Conservation (phyloP, 2,797 vertebrate genomes). For the Falco berigora region DNA sequence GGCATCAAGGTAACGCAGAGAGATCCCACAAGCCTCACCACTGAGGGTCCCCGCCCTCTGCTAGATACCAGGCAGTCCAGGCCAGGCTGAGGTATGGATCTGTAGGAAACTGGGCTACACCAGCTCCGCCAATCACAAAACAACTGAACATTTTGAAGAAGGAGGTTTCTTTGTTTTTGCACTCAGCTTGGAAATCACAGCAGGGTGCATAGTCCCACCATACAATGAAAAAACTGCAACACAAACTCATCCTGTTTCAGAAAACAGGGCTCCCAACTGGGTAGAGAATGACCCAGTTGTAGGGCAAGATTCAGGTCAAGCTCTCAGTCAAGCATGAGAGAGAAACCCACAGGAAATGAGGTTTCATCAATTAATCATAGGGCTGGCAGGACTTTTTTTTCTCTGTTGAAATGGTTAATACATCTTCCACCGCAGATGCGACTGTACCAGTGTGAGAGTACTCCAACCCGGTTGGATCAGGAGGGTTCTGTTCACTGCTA, state of each 20-base stretch:
- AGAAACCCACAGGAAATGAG: neutral
- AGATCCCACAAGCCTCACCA: neutral
- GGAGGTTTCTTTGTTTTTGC: neutral
- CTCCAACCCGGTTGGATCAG: neutral
- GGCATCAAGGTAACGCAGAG: neutral
- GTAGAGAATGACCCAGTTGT: neutral
- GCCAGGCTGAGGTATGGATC: rapidly evolving
- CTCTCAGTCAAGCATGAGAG: slow-evolving; percentile 1
- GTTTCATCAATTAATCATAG: slow-evolving; percentile 18
- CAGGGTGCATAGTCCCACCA: neutral
- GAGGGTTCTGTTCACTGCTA: rapidly evolving
- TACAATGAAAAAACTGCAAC: neutral
- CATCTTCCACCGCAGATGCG: rapidly evolving
- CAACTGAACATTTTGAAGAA: neutral
- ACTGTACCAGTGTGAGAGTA: neutral
- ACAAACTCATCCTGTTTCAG: neutral
- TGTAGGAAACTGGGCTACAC: neutral
- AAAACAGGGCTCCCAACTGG: neutral
- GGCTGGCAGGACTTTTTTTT: neutral
- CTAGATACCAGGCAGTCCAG: neutral
- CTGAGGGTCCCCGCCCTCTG: neutral
- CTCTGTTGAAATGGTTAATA: neutral
- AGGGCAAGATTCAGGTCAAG: slow-evolving; percentile 32
- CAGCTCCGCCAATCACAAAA: neutral
- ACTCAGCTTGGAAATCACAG: neutral